phyloP scores from a whole-genome alignment of 2,113 vertebrate species.

The Copsychus sechellarum region DNA sequence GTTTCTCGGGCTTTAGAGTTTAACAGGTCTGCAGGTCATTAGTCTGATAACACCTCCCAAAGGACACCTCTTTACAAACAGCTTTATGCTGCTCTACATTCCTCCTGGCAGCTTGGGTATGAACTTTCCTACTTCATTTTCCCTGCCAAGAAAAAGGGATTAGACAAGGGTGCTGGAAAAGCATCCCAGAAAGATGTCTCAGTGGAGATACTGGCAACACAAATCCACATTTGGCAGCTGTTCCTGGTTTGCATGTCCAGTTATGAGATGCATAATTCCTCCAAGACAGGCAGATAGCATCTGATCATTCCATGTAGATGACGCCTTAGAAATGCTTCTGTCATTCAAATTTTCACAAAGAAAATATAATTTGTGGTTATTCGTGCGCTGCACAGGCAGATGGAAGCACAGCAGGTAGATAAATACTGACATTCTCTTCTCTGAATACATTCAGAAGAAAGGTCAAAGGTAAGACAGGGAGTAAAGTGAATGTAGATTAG shows the following conservation, averaged over 20 bases:
- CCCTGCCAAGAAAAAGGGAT: conserved; percentile 18
- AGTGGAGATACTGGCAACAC: conserved; percentile 7
- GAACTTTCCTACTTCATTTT: not conserved
- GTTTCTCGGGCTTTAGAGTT: not conserved
- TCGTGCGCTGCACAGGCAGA: conserved; percentile 71
- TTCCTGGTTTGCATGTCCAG: conserved; percentile 54
- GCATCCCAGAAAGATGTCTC: conserved; percentile 18
- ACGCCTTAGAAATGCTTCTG: conserved; percentile 71
- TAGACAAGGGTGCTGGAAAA: conserved; percentile 7
- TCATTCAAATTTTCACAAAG: conserved; percentile 78
- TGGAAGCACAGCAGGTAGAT: conserved; percentile 83
- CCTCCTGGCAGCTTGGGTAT: not conserved
- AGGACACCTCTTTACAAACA: not conserved
- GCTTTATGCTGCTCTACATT: not conserved
- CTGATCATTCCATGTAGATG: conserved; percentile 49
- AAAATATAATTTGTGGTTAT: conserved; percentile 76
- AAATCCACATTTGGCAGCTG: conserved; percentile 66
- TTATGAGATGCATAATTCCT: conserved; percentile 63
- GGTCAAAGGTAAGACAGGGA: conserved; percentile 76
- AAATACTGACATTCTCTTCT: conserved; percentile 78
- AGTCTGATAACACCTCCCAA: not conserved
- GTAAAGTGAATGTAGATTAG: conserved; percentile 75
- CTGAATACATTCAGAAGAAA: conserved; percentile 77
- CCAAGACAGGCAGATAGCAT: conserved; percentile 61
- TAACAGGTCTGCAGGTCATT: not conserved